Evolutionary conservation across 2,797 vertebrate species (phyloP).

Genomic region (Acridotheres tristis): DNA sequence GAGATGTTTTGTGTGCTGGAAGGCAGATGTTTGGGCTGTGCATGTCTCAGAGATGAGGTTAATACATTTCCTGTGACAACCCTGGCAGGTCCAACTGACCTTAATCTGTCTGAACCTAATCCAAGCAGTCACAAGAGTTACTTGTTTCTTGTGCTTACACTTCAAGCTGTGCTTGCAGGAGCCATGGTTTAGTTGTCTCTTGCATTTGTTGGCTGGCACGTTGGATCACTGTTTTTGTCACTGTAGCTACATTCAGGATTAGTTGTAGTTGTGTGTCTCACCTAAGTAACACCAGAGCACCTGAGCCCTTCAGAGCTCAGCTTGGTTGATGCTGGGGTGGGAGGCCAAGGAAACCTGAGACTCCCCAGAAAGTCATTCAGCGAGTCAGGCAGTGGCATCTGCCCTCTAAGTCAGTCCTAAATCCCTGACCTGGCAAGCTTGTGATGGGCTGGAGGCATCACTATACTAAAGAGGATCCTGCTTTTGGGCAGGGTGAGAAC

Average conservation of each 20-base stretch:
- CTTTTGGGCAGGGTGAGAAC: not conserved
- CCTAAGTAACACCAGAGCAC: not conserved
- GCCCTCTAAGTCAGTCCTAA: not conserved
- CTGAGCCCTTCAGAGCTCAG: not conserved
- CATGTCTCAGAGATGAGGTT: not conserved
- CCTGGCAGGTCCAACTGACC: not conserved
- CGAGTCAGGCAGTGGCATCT: not conserved
- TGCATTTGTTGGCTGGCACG: not conserved
- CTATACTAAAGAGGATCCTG: not conserved
- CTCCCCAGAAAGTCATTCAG: not conserved
- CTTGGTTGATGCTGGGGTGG: not conserved
- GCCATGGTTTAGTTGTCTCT: not conserved
- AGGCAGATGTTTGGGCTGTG: not conserved
- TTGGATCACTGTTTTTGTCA: not conserved
- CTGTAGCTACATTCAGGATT: not conserved
- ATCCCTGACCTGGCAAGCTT: not conserved
- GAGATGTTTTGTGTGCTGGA: not conserved
- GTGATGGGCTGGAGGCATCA: not conserved
- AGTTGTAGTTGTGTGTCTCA: not conserved
- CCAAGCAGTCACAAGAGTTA: not conserved
- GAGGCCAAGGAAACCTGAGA: slow-evolving; percentile 17
- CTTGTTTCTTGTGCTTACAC: not conserved
- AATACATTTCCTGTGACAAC: not conserved
- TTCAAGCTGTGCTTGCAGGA: not conserved
- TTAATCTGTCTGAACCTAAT: not conserved